Evolutionary conservation across 2,888 invertebrate genomes (phyloP).

Genomic region (Coleophora flavipennella): DNA sequence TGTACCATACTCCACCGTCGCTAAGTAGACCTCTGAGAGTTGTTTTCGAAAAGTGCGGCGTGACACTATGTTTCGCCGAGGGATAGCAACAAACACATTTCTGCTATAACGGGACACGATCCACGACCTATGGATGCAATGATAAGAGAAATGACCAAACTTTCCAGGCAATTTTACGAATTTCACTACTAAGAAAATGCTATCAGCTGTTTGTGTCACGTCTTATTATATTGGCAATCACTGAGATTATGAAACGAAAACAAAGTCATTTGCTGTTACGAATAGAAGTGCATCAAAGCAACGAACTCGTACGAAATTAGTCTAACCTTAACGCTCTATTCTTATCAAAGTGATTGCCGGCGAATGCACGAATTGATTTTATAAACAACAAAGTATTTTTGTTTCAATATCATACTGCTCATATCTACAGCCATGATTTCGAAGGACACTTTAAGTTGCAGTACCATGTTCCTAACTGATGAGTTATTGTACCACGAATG

Average conservation of each 20-base stretch:
- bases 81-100: not conserved
- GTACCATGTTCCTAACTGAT: not conserved
- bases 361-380: not conserved
- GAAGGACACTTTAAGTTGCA: not conserved
- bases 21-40: not conserved
- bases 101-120: too few species aligned
- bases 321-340: not conserved
- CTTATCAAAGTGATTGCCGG: not conserved
- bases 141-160: not conserved
- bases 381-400: not conserved
- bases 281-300: not conserved
- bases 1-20: not conserved
- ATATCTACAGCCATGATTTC: not conserved
- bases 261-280: not conserved
- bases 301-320: too few species aligned
- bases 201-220: too few species aligned
- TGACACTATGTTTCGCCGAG: not conserved
- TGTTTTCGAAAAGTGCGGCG: not conserved
- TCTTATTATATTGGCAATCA: not conserved
- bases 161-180: not conserved
- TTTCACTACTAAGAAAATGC: too few species aligned
- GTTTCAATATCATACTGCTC: too few species aligned
- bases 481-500: not conserved
- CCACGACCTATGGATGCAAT: not conserved
- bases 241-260: not conserved